A percentile compares a stretch with the other conserved stretches of the same genome.
phyloP scores from a whole-genome alignment of 2,113 vertebrate genomes.

The Chrysochloris asiatica region DNA sequence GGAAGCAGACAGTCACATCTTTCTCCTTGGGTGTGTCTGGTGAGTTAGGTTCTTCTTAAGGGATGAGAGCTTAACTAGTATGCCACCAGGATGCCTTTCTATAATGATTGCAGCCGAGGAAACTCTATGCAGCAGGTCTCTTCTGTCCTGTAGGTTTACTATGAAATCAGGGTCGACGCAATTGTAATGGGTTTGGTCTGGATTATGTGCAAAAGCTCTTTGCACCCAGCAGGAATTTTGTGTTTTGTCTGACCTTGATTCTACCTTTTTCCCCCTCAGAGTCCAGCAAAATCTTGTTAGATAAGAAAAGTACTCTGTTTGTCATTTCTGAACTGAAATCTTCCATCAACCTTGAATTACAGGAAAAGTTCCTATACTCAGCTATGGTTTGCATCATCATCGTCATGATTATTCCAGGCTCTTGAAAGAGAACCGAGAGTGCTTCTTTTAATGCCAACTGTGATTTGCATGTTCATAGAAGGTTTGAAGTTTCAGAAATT shows the following conservation, averaged over 20 bases:
- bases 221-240: neutral
- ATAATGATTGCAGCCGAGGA: neutral
- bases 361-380: conserved; percentile 53
- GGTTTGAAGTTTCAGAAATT: conserved; percentile 80
- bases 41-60: too few species aligned
- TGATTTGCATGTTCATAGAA: conserved; percentile 65
- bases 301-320: conserved; percentile 65
- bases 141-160: neutral
- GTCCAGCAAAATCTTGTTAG: conserved; percentile 14
- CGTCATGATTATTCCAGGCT: conserved; percentile 58
- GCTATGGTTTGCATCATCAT: conserved; percentile 54
- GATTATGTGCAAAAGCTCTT: neutral
- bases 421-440: conserved; percentile 54
- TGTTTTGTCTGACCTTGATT: conserved; percentile 46
- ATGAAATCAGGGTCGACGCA: neutral
- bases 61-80: neutral
- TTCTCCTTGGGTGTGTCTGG: too few species aligned
- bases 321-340: conserved; percentile 69
- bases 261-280: conserved; percentile 47
- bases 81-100: neutral
- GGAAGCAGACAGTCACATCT: neutral
- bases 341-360: conserved; percentile 74
- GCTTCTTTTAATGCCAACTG: conserved; percentile 69
- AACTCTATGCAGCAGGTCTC: neutral
- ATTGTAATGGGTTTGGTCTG: neutral